Conservation (phyloP, 2,113 vertebrate species). For the Lontra canadensis region DNA sequence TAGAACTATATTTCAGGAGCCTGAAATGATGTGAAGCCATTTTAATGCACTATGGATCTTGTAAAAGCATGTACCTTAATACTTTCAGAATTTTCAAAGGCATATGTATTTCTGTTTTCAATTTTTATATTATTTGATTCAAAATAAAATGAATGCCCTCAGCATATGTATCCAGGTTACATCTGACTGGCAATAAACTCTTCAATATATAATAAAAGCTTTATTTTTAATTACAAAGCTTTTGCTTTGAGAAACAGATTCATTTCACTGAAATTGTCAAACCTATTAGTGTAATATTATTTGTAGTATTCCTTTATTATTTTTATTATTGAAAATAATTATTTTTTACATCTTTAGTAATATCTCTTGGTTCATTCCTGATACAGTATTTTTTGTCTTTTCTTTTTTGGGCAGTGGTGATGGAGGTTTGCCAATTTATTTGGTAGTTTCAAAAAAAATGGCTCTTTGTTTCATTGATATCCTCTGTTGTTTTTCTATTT, state of each 20-base stretch:
- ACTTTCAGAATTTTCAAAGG: neutral
- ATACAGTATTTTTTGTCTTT: neutral
- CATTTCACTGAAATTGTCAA: neutral
- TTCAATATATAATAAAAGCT: neutral
- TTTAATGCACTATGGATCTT: neutral
- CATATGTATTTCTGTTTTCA: neutral
- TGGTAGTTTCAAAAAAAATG: neutral
- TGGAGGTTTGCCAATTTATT: neutral
- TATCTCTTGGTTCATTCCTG: neutral
- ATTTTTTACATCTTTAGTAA: neutral
- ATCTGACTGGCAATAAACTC: neutral
- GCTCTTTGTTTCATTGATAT: neutral
- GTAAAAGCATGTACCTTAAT: neutral
- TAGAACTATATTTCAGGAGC: neutral
- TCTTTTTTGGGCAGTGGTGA: neutral
- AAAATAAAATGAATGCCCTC: neutral
- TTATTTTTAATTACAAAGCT: neutral
- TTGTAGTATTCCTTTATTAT: neutral
- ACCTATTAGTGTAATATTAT: neutral
- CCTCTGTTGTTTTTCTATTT: neutral
- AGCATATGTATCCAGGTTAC: neutral
- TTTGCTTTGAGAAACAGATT: neutral
- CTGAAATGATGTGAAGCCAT: neutral
- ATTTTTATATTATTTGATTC: neutral
- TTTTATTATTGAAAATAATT: neutral